Evolutionary conservation across 2,888 invertebrate genomes (phyloP).

Genomic region (Plebejus anna): DNA sequence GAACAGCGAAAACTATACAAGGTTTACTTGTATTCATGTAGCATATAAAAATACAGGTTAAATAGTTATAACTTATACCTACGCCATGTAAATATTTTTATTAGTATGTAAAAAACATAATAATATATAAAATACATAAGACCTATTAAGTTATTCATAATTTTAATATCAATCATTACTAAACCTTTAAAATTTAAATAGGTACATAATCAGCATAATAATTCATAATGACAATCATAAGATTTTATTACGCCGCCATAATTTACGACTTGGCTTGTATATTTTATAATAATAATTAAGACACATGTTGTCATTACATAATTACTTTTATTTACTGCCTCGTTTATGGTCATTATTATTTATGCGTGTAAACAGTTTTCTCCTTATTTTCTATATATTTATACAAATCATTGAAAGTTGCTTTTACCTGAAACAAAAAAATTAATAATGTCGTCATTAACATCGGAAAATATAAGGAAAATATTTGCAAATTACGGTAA

Average conservation of each 20-base stretch:
- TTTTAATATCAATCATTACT: background rate
- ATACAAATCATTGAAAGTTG: background rate
- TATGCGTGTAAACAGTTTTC: background rate
- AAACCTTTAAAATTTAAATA: background rate
- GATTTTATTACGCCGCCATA: slow-evolving; percentile 11
- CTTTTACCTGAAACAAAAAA: slow-evolving; percentile 26
- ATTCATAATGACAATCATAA: slow-evolving; percentile 3
- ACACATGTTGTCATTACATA: slow-evolving; percentile 18
- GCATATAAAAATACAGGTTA: too few species aligned
- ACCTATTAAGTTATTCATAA: too few species aligned
- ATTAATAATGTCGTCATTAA: background rate
- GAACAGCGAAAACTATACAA: too few species aligned
- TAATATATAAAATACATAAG: too few species aligned
- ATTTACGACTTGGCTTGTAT: slow-evolving; percentile 14
- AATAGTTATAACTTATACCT: too few species aligned
- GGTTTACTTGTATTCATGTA: too few species aligned
- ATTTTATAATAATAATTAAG: slow-evolving; percentile 11
- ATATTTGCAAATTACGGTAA: too few species aligned
- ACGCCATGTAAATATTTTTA: too few species aligned
- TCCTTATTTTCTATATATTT: background rate
- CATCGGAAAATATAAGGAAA: background rate
- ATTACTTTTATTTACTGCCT: slow-evolving; percentile 13
- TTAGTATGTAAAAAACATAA: too few species aligned
- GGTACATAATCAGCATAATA: background rate
- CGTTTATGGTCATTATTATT: slow-evolving; percentile 9